Base-by-base conservation (phyloP, 1,140 invertebrate genomes). In the Argopecten irradians region DNA sequence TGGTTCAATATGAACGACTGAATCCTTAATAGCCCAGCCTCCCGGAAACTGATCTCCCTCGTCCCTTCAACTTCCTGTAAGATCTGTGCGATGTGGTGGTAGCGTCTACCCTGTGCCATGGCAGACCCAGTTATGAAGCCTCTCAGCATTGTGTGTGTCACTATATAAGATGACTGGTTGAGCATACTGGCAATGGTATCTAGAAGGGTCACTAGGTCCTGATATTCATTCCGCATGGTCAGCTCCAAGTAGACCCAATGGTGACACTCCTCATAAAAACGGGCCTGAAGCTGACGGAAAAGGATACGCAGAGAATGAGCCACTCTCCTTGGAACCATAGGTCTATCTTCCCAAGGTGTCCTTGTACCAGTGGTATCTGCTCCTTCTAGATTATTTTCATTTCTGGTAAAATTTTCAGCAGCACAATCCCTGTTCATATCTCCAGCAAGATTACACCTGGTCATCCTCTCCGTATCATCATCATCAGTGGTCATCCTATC, bases 1-100 rank as follows among this genome's bases (percentile, higher is more conserved):
- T 90, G 86, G 32, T 88, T 90, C 22, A 90, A 85, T 33, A 90
- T 32, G n/a, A 86, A 43, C 33, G 89, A 84, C 28, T 90, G 86
- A n/a, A 85, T 84, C 34, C 89, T 82, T n/a, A 92, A 39, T 0
- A 39, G n/a, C 14, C 22, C 14, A 2, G 89, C 85, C 11, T 84
- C n/a, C 28, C 55, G 83, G 11, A 85, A 88, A n/a, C 41, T 86
- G 7, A 92, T 86, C 9, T 36, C 19, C 34, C 87, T 33, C 9
- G 41, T 14, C 5, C 28, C 43, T 34, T 87, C 88, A 7, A 90
- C 35, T 32, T 71, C 46, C 22, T 88, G 86, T 28, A 92, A 82
- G 34, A 89, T 87, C 19, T 87, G 34, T 46, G 88, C 35, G 43
- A 88, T 35, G 28, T 43, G 86, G 33, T 84, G 84, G 39, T 90